A percentile compares a stretch with the other conserved stretches of the same genome.
phyloP scores from a whole-genome alignment of 1,140 invertebrate species.

The Achroia grisella region DNA sequence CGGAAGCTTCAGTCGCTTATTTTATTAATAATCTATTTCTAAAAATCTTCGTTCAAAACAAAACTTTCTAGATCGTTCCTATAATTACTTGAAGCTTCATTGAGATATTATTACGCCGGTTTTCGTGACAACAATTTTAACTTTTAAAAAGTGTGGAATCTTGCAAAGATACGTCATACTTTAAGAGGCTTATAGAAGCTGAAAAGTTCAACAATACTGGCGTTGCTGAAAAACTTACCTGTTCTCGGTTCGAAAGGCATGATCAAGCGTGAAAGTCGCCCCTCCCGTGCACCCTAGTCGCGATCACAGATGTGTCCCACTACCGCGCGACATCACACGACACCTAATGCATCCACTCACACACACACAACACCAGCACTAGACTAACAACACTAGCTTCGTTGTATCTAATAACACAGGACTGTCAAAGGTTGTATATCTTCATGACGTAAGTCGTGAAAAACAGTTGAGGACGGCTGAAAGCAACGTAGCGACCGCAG shows the following conservation, averaged over 20 bases:
- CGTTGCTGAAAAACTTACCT: conserved; percentile 45
- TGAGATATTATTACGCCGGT: too few species aligned
- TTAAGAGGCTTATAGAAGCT: too few species aligned
- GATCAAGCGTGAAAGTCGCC: conserved; percentile 51
- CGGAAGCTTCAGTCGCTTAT: too few species aligned
- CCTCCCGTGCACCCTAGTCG: conserved; percentile 35
- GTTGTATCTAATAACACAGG: conserved; percentile 13
- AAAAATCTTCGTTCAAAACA: too few species aligned
- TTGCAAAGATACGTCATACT: too few species aligned
- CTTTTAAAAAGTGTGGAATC: too few species aligned
- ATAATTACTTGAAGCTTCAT: too few species aligned
- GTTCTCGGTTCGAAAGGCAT: conserved; percentile 68
- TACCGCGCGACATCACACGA: conserved; percentile 37
- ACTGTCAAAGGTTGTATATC: conserved; percentile 30
- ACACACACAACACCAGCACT: conserved; percentile 23
- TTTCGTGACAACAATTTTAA: too few species aligned
- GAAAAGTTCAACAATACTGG: too few species aligned
- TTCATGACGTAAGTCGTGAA: conserved; percentile 47
- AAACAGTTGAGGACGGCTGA: conserved; percentile 27
- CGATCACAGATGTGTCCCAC: conserved; percentile 39
- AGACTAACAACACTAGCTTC: conserved; percentile 18
- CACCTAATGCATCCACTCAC: conserved; percentile 20
- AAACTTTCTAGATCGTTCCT: too few species aligned
- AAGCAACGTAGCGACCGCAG: conserved; percentile 43
- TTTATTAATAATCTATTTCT: too few species aligned